Evolutionary conservation across 2,888 invertebrate species (phyloP).

Genomic region (Neocrepidodera transversa): DNA sequence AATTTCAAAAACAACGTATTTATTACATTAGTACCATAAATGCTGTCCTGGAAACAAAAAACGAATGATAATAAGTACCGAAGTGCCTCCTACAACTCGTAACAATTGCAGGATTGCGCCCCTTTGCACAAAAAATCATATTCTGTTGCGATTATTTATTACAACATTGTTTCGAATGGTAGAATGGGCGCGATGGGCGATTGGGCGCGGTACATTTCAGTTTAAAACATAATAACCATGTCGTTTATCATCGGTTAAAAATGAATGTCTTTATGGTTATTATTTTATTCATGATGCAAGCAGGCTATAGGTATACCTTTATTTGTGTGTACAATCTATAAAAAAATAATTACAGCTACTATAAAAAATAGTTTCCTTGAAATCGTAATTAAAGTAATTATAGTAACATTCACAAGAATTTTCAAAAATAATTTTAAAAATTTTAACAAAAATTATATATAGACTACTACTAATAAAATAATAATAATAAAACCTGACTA

Average conservation of each 20-base stretch:
- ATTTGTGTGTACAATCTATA: too few species aligned
- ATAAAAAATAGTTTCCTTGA: too few species aligned
- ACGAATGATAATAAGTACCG: conserved; percentile 19
- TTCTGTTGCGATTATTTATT: conserved; percentile 27
- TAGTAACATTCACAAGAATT: too few species aligned
- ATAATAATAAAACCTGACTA: too few species aligned
- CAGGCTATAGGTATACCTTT: too few species aligned
- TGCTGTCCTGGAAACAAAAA: conserved; percentile 1
- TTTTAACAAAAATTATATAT: too few species aligned
- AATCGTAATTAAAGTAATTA: too few species aligned
- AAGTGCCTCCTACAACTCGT: conserved; percentile 32
- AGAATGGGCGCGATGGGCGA: conserved; percentile 15
- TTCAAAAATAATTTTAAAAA: too few species aligned
- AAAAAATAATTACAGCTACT: too few species aligned
- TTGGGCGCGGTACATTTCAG: conserved; percentile 10
- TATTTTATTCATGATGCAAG: too few species aligned
- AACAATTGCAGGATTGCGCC: conserved; percentile 26
- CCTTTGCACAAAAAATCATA: conserved; percentile 28
- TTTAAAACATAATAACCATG: conserved; percentile 5
- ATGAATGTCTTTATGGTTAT: conserved; percentile 14
- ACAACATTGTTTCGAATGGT: conserved; percentile 19
- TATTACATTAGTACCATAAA: conserved; percentile 9
- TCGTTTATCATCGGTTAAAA: conserved; percentile 15
- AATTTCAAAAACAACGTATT: conserved; percentile 7
- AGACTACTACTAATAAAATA: too few species aligned